Conservation (phyloP, 2,797 vertebrate genomes). For the Glossophaga mutica region DNA sequence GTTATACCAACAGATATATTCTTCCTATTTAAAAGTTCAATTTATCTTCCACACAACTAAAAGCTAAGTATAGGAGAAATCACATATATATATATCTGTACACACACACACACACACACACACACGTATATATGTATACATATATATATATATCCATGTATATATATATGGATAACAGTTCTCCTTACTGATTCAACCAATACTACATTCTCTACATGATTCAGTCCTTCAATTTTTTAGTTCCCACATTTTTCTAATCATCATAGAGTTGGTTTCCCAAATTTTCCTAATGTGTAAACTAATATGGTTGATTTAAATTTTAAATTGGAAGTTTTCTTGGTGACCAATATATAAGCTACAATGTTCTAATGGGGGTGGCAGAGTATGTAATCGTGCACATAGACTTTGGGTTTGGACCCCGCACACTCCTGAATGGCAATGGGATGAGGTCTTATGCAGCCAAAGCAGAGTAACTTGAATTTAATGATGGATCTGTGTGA, state of each 20-base stretch:
- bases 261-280: not conserved
- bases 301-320: not conserved
- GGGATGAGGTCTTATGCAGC: not conserved
- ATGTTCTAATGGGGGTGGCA: not conserved
- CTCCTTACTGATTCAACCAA: not conserved
- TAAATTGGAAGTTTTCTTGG: not conserved
- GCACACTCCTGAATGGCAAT: fast-evolving
- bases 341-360: not conserved
- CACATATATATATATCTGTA: not conserved
- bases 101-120: too few relatives aligned
- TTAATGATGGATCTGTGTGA: not conserved
- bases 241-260: not conserved
- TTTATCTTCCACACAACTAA: not conserved
- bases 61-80: not conserved
- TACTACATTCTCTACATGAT: not conserved
- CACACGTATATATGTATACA: too few relatives aligned
- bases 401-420: not conserved
- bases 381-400: not conserved
- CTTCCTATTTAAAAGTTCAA: not conserved
- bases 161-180: not conserved
- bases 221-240: not conserved
- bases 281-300: not conserved
- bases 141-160: too few relatives aligned
- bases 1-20: not conserved
- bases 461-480: not conserved